Conservation (phyloP, 2,888 invertebrate species). For the Oeneis ivallda region DNA sequence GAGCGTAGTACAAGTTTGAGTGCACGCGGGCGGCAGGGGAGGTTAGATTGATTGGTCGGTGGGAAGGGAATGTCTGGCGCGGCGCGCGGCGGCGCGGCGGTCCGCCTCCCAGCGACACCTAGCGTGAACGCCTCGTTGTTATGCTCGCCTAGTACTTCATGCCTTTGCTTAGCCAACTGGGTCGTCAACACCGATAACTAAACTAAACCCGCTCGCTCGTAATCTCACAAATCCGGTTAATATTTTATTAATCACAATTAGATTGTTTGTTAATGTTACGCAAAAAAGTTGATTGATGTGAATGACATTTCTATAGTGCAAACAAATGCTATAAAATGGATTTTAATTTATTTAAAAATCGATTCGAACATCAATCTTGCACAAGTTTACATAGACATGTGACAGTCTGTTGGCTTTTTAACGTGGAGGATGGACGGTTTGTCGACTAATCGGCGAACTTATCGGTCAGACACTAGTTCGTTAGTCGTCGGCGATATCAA, state of each 20-base stretch:
- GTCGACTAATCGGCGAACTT: conserved; percentile 55
- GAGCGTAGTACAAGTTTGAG: conserved; percentile 48
- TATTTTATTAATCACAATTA: conserved; percentile 13
- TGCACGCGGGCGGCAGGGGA: conserved; percentile 56
- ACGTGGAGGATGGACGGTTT: conserved; percentile 52
- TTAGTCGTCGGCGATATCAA: conserved; percentile 72
- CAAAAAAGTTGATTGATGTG: conserved; percentile 20
- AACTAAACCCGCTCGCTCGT: background rate
- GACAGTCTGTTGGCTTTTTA: conserved; percentile 52
- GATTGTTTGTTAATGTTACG: background rate
- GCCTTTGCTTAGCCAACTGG: conserved; percentile 55
- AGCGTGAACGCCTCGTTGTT: conserved; percentile 72
- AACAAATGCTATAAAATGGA: conserved; percentile 25
- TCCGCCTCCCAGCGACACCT: conserved; percentile 73
- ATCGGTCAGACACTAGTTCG: conserved; percentile 63
- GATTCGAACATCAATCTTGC: conserved; percentile 41
- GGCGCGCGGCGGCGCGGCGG: conserved; percentile 67
- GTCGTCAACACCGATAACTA: conserved; percentile 32
- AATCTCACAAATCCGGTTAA: conserved; percentile 23
- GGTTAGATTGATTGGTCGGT: conserved; percentile 70
- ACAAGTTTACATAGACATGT: conserved; percentile 38
- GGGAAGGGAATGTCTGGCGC: conserved; percentile 72
- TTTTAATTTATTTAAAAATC: conserved; percentile 33
- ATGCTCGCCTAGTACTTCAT: conserved; percentile 72
- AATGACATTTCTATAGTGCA: conserved; percentile 26